A percentile compares a stretch with the other conserved stretches of the same genome.
These are phyloP conservation scores for Columbina picui DNA, from an alignment of 2,113 vertebrate genomes.

Conservation along the genomic window DNA sequence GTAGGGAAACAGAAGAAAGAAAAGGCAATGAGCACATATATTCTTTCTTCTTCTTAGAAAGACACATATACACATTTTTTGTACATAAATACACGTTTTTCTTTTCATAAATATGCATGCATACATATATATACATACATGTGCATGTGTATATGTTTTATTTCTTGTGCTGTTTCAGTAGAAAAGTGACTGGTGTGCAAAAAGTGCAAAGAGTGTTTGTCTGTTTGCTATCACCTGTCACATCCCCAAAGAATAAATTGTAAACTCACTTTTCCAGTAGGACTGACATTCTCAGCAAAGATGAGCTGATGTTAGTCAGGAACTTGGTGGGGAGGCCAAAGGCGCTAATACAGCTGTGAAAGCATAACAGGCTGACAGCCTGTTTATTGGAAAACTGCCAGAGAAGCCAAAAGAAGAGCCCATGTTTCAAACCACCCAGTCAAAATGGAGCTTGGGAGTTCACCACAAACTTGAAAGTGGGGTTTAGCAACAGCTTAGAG, in stretches of 20 bases:
- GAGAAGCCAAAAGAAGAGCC: constrained; percentile 13
- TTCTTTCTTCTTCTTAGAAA: not conserved
- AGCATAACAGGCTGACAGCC: constrained; percentile 22
- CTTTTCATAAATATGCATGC: not conserved
- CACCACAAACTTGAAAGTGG: not conserved
- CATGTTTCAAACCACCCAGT: not conserved
- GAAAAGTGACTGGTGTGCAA: not conserved
- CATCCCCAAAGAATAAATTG: not conserved
- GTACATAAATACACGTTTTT: not conserved
- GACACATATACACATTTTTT: not conserved
- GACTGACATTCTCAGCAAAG: not conserved
- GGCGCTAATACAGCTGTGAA: constrained; percentile 37
- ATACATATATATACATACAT: not conserved
- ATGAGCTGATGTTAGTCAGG: constrained; percentile 1
- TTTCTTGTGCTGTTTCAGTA: not conserved
- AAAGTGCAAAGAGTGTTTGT: not conserved
- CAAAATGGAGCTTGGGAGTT: not conserved
- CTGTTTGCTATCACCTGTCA: constrained; percentile 1
- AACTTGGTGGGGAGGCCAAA: constrained; percentile 22
- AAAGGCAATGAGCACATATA: not conserved
- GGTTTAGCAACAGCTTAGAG: not conserved
- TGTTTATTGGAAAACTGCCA: constrained; percentile 47
- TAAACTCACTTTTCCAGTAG: constrained; percentile 30
- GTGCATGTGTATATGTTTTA: not conserved
- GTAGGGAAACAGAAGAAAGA: not conserved